These are phyloP conservation scores for Drosophila kohkoa DNA, from an alignment of 1,140 invertebrate genomes.

Conservation along the genomic window DNA sequence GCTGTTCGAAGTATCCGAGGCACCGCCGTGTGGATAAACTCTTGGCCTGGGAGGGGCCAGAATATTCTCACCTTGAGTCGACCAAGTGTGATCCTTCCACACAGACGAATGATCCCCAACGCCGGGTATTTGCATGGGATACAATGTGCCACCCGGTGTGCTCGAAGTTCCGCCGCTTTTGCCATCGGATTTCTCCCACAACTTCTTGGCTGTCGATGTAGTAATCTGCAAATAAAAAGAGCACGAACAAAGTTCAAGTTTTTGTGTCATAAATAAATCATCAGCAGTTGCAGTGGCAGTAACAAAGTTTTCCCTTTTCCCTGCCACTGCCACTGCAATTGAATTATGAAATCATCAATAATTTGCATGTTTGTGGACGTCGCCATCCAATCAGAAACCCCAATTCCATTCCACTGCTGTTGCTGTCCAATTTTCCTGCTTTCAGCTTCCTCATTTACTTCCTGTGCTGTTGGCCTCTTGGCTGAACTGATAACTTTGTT, in stretches of 20 bases:
- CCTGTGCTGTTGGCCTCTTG: conserved; percentile 12
- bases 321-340: conserved; percentile 15
- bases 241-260: conserved; percentile 4
- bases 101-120: conserved; percentile 80
- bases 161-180: conserved; percentile 68
- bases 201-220: conserved; percentile 84
- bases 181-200: conserved; percentile 84
- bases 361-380: conserved; percentile 33
- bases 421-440: neutral
- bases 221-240: conserved; percentile 71
- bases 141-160: conserved; percentile 72
- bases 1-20: conserved; percentile 77
- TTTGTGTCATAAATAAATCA: conserved; percentile 25
- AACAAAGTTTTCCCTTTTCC: conserved; percentile 16
- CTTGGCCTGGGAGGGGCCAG: conserved; percentile 76
- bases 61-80: conserved; percentile 82
- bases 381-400: neutral
- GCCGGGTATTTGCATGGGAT: conserved; percentile 82
- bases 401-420: neutral
- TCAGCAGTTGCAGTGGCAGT: neutral
- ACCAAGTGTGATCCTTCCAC: conserved; percentile 85
- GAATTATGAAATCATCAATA: conserved; percentile 54
- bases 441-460: conserved; percentile 12
- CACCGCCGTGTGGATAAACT: conserved; percentile 73
- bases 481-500: conserved; percentile 38